phyloP scores from a whole-genome alignment of 1,140 invertebrate genomes.

The Ceratina japonica region DNA sequence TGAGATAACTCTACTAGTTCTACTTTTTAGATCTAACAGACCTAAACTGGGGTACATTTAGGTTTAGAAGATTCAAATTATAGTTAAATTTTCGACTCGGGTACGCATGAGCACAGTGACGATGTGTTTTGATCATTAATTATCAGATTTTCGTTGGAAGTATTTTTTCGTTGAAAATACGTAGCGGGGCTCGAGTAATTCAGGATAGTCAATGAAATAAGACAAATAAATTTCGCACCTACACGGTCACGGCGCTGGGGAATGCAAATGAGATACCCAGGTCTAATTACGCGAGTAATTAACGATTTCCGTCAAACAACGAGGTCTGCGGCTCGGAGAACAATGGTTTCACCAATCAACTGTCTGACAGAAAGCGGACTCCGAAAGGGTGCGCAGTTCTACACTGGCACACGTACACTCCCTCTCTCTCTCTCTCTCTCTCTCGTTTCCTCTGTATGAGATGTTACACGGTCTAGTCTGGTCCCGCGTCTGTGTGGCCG shows the following conservation, averaged over 20 bases:
- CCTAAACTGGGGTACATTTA: too few species aligned
- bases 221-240: constrained; percentile 26
- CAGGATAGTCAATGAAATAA: background rate
- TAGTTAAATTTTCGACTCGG: too few species aligned
- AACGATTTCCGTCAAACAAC: constrained; percentile 56
- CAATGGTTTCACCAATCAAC: constrained; percentile 48
- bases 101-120: too few species aligned
- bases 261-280: constrained; percentile 39
- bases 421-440: too few species aligned
- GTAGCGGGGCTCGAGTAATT: too few species aligned
- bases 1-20: too few species aligned
- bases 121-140: too few species aligned
- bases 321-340: constrained; percentile 37
- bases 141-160: too few species aligned
- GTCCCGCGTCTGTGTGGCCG: constrained; percentile 25
- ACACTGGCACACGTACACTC: background rate
- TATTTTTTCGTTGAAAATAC: too few species aligned
- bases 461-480: constrained; percentile 28
- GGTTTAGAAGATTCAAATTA: too few species aligned
- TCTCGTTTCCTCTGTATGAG: constrained; percentile 11
- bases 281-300: constrained; percentile 57
- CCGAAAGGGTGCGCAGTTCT: constrained; percentile 32
- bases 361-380: constrained; percentile 44
- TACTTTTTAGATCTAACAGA: too few species aligned
- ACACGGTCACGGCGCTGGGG: background rate